Conservation (phyloP, 2,113 vertebrate species). For the Poeciliopsis occidentalis region DNA sequence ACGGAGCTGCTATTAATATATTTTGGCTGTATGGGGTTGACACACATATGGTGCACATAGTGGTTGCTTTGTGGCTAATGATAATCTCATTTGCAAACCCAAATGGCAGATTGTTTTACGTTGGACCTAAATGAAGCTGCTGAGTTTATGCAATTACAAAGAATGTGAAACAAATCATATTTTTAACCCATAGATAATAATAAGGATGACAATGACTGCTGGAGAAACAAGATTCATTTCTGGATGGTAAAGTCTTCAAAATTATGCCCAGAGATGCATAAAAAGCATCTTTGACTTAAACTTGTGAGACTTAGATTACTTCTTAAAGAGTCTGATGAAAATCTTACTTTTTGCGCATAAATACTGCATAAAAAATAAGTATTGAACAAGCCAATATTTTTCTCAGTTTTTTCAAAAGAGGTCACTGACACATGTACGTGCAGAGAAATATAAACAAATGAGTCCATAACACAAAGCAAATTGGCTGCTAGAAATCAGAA, state of each 20-base stretch:
- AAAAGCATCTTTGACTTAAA: background rate
- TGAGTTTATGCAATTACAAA: background rate
- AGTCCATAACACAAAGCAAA: background rate
- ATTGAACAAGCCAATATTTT: background rate
- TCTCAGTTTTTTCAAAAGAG: background rate
- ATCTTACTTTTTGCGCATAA: background rate
- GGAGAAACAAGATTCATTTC: background rate
- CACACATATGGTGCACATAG: conserved; percentile 37
- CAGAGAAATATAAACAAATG: background rate
- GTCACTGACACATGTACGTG: background rate
- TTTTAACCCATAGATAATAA: background rate
- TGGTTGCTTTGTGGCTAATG: conserved; percentile 32
- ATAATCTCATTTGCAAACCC: conserved; percentile 37
- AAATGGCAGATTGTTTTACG: conserved; percentile 7
- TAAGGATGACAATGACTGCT: background rate
- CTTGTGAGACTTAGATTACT: background rate
- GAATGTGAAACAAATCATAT: background rate
- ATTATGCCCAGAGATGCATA: background rate
- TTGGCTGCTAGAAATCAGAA: background rate
- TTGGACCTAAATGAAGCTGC: background rate
- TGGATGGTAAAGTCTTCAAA: background rate
- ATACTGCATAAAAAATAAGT: background rate
- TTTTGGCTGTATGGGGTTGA: conserved; percentile 44
- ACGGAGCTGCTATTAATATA: conserved; percentile 38
- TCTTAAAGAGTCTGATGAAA: conserved; percentile 1